A percentile compares a stretch with the other conserved stretches of the same genome.
phyloP scores from a whole-genome alignment of 2,113 vertebrate species.

The Gambusia affinis region DNA sequence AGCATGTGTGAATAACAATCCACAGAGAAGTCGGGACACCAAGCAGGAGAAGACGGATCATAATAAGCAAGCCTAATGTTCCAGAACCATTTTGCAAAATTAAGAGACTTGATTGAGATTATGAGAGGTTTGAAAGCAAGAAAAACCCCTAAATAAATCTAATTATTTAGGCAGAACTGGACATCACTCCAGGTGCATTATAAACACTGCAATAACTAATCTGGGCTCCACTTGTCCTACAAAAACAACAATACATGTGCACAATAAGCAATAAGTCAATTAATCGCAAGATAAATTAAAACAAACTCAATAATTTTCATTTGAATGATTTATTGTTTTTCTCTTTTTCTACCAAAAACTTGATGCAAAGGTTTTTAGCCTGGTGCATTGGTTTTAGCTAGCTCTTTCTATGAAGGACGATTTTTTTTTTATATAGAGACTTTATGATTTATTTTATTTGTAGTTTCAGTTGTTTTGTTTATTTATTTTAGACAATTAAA shows the following conservation, averaged over 20 bases:
- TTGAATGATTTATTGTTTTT: too few relatives aligned
- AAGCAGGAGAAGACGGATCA: not conserved
- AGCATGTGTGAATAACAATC: not conserved
- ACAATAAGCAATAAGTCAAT: too few relatives aligned
- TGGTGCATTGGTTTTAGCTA: too few relatives aligned
- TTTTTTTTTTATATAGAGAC: too few relatives aligned
- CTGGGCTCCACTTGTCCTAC: not conserved
- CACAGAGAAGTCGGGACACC: constrained; percentile 1
- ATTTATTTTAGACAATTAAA: too few relatives aligned
- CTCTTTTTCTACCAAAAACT: too few relatives aligned
- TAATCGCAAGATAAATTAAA: too few relatives aligned
- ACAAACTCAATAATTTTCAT: too few relatives aligned
- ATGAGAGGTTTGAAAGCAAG: not conserved
- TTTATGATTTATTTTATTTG: too few relatives aligned
- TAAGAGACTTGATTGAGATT: not conserved
- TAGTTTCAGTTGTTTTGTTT: too few relatives aligned
- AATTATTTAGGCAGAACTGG: not conserved
- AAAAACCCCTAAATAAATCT: constrained; percentile 2
- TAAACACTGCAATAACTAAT: not conserved
- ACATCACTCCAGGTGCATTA: not conserved
- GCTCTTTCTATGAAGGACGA: too few relatives aligned
- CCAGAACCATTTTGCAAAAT: not conserved
- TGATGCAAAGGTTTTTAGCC: too few relatives aligned
- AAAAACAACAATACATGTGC: not conserved
- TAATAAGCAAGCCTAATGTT: not conserved